Conservation (phyloP, 2,797 vertebrate genomes). For the Ctenopoma multispine region DNA sequence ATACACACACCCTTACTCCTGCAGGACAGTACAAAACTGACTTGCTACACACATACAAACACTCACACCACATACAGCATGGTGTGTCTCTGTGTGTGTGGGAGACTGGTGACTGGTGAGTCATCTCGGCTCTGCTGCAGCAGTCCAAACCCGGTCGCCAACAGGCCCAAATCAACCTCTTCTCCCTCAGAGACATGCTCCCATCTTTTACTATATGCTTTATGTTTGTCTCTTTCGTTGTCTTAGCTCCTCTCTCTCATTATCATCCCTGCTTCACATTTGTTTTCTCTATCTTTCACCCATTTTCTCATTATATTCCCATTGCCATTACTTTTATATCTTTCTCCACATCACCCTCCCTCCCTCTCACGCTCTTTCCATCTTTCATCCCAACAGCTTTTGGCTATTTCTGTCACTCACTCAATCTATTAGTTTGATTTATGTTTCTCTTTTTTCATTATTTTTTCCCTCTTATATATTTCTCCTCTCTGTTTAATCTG, state of each 20-base stretch:
- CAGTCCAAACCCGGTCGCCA: slow-evolving; percentile 68
- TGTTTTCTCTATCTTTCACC: slow-evolving; percentile 28
- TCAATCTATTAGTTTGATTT: slow-evolving; percentile 53
- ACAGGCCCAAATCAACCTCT: slow-evolving; percentile 62
- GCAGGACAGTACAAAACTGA: slow-evolving; percentile 38
- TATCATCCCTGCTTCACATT: slow-evolving; percentile 36
- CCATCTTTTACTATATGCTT: slow-evolving; percentile 34
- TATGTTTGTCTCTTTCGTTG: slow-evolving; percentile 30
- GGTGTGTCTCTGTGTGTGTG: slow-evolving; percentile 40
- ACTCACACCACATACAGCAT: slow-evolving; percentile 28
- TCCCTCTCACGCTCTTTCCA: slow-evolving; percentile 14
- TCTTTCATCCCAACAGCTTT: slow-evolving; percentile 56
- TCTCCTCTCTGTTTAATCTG: slow-evolving; percentile 34
- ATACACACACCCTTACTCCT: slow-evolving; percentile 18
- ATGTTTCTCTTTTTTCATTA: slow-evolving; percentile 28
- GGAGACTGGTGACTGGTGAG: slow-evolving; percentile 68
- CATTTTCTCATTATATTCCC: slow-evolving; percentile 61
- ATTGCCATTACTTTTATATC: slow-evolving; percentile 54
- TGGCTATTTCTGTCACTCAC: slow-evolving; percentile 53
- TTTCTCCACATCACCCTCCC: slow-evolving; percentile 31
- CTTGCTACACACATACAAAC: slow-evolving; percentile 23
- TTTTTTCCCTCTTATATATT: slow-evolving; percentile 9
- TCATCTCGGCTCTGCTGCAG: slow-evolving; percentile 63
- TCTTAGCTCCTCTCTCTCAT: slow-evolving; percentile 29
- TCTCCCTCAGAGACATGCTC: slow-evolving; percentile 48